Evolutionary conservation across 2,113 vertebrate species (phyloP).

Genomic region (Labeo catla): DNA sequence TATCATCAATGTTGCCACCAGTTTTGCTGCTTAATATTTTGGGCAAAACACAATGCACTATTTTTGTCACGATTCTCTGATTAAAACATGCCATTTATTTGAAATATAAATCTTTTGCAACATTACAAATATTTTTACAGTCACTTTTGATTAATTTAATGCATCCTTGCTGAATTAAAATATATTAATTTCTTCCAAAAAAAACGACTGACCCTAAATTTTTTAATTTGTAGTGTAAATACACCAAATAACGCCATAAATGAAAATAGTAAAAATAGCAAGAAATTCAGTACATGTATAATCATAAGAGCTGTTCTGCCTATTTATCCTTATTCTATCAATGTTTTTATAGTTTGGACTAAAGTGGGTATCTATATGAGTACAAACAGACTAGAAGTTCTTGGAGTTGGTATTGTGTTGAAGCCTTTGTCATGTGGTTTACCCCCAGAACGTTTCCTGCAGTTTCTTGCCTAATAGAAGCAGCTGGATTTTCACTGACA

Average conservation of each 20-base stretch:
- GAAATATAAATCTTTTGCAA: not conserved
- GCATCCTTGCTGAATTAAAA: not conserved
- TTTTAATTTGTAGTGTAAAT: not conserved
- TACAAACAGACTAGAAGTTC: not conserved
- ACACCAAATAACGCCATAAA: not conserved
- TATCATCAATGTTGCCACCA: not conserved
- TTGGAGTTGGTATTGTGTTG: not conserved
- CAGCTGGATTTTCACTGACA: constrained; percentile 16
- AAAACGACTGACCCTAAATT: no score
- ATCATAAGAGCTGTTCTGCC: not conserved
- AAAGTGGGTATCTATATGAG: not conserved
- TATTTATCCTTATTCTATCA: not conserved
- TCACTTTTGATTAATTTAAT: not conserved
- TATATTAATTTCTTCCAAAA: no score
- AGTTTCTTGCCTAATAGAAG: constrained; percentile 11
- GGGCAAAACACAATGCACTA: not conserved
- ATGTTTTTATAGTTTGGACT: not conserved
- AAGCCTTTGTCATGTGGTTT: not conserved
- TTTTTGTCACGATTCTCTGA: no score
- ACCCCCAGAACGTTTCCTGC: not conserved
- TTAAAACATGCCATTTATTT: no score
- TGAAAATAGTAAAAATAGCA: not conserved
- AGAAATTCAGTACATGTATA: not conserved
- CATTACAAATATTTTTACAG: not conserved
- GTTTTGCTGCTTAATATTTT: not conserved